A percentile compares a stretch with the other conserved stretches of the same genome.
Evolutionary conservation across 2,797 vertebrate species (phyloP).

Genomic region (Cacajao melanocephalus): DNA sequence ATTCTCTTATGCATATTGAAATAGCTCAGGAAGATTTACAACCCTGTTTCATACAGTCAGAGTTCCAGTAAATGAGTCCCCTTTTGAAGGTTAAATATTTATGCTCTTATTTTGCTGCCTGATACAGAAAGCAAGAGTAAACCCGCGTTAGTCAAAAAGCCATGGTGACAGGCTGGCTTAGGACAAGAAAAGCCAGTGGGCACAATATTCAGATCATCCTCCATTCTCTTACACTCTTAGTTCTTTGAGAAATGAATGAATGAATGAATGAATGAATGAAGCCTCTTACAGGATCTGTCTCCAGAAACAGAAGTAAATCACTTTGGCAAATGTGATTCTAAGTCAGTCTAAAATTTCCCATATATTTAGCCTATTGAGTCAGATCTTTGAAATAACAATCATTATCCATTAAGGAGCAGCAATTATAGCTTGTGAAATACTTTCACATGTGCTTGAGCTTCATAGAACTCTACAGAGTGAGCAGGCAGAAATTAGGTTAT

Average conservation of each 20-base stretch:
- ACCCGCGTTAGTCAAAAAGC: slow-evolving; percentile 62
- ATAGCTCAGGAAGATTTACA: slow-evolving; percentile 81
- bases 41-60: slow-evolving; percentile 78
- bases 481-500: neutral
- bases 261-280: neutral
- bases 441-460: neutral
- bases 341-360: neutral
- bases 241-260: neutral
- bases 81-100: slow-evolving; percentile 86
- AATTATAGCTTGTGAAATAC: neutral
- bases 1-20: slow-evolving; percentile 81
- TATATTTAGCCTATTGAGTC: neutral
- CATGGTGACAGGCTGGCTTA: slow-evolving; percentile 35
- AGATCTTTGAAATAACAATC: neutral
- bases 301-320: neutral
- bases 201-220: neutral
- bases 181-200: neutral
- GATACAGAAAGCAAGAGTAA: slow-evolving; percentile 72
- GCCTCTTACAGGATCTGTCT: neutral
- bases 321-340: neutral
- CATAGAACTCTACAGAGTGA: neutral
- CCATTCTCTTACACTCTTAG: neutral
- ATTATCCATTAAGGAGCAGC: neutral
- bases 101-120: slow-evolving; percentile 78
- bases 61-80: slow-evolving; percentile 83